Evolutionary conservation across 2,888 invertebrate species (phyloP).

Genomic region (Oscheius sp.): DNA sequence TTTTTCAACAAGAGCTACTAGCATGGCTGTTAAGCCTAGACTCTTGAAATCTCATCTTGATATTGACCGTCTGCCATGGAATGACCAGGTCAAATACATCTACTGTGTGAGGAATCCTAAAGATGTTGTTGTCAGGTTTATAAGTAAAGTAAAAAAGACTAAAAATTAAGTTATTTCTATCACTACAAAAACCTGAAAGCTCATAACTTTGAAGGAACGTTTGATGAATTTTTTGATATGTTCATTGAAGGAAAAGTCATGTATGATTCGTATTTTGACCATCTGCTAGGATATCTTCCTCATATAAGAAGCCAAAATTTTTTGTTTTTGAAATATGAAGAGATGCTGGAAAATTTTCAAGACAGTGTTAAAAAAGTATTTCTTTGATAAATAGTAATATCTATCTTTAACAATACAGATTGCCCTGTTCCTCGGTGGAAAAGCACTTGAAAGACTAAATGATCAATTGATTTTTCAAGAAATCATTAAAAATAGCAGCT

Average conservation of each 20-base stretch:
- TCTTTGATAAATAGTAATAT: too few species aligned
- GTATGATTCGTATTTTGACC: not conserved
- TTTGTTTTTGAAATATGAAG: not conserved
- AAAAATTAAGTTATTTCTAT: not conserved
- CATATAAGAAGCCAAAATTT: not conserved
- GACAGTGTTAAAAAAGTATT: not conserved
- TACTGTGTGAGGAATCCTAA: slow-evolving; percentile 3
- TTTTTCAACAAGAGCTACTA: not conserved
- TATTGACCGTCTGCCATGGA: not conserved
- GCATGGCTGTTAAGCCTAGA: not conserved
- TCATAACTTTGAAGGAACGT: not conserved
- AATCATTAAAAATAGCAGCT: not conserved
- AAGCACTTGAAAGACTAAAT: not conserved
- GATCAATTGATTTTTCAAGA: not conserved
- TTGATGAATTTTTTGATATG: not conserved
- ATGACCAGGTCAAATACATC: not conserved
- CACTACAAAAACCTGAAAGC: not conserved
- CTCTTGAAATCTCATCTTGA: not conserved
- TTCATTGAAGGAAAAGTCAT: not conserved
- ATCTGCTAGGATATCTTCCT: not conserved
- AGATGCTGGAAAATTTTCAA: not conserved
- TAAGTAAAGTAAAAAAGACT: not conserved
- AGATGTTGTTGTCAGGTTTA: not conserved
- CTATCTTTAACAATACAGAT: not conserved
- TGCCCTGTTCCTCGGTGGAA: not conserved